Conservation (phyloP, 1,140 invertebrate species). For the Drosophila micromelanica region DNA sequence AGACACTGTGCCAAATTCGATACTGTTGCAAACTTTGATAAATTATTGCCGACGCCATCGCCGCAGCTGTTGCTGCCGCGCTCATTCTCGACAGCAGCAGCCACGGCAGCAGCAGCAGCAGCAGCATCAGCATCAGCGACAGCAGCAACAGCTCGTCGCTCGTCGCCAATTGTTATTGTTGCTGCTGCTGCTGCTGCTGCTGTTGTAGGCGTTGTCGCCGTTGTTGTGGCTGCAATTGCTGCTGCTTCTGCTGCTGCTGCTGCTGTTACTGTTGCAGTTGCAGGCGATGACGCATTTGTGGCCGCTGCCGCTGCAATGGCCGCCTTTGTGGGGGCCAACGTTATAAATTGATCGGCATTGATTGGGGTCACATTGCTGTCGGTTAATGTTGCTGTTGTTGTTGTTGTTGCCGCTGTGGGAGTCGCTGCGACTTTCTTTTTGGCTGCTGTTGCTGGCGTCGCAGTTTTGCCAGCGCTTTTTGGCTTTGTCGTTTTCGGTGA, state of each 20-base stretch:
- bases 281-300: slow-evolving; percentile 35
- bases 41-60: slow-evolving; percentile 78
- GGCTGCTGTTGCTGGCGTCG: slow-evolving; percentile 30
- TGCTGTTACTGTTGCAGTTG: slow-evolving; percentile 31
- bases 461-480: slow-evolving; percentile 53
- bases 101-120: too few relatives aligned
- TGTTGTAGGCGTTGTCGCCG: slow-evolving; percentile 34
- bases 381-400: slow-evolving; percentile 37
- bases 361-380: slow-evolving; percentile 82
- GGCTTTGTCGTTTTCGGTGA: slow-evolving; percentile 62
- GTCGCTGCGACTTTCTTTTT: slow-evolving; percentile 62
- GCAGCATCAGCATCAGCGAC: slow-evolving; percentile 15
- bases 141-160: slow-evolving; percentile 20
- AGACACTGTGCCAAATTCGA: slow-evolving; percentile 84
- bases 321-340: slow-evolving; percentile 72
- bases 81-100: slow-evolving; percentile 18
- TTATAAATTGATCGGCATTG: slow-evolving; percentile 84
- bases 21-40: slow-evolving; percentile 84
- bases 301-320: slow-evolving; percentile 50
- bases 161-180: slow-evolving; percentile 24
- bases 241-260: slow-evolving; percentile 16
- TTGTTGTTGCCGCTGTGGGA: slow-evolving; percentile 31
- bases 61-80: slow-evolving; percentile 64
- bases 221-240: slow-evolving; percentile 25
- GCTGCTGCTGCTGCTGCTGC: slow-evolving; percentile 16